Evolutionary conservation across 2,797 vertebrate genomes (phyloP), one percentile per base, ranked within the genome.

Genomic region (Neomorphus geoffroyi): DNA sequence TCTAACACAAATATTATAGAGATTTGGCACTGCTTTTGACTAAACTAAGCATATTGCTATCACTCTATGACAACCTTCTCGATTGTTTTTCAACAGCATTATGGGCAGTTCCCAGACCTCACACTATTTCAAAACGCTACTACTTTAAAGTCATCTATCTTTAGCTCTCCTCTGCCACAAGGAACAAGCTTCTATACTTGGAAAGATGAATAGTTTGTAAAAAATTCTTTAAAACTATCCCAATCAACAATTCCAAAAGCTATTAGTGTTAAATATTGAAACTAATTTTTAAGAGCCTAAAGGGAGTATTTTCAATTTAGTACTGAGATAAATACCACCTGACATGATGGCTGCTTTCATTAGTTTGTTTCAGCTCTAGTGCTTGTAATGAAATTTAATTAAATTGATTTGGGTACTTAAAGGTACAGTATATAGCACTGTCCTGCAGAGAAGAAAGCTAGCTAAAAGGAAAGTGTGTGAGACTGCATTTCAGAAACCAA

Each of bases 261-360:
- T 90, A 97, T 97, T 97, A 97, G 70, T 41, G 65, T 96, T 97
- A 97, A 98, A 97, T 96, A 97, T 97, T 97, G 97, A 97, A 98
- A 97, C 90, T 94, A 97, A 97, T 96, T 97, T 97, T 98, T 97
- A 97, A 97, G 94, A 94, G 79, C 96, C 97, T 95, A 97, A 98
- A 97, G 96, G 96, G 97, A 97, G 85, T 87, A 91, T 97, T 97
- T 97, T 96, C 92, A 96, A 95, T 97, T 97, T 97, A 97, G 96
- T 97, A 91, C 92, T 37, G 87, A 97, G 96, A 97, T 97, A 98
- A 98, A 98, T 96, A 96, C 93, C 90, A 96, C 96, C 93, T 96
- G 97, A 98, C 72, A 27, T 80, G 94, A 92, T 82, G 67, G 84
- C 89, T 93, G 86, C 95, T 94, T 96, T 97, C 95, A 97, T 97